phyloP scores from a whole-genome alignment of 2,888 invertebrate species.

The Parnassius orleans region DNA sequence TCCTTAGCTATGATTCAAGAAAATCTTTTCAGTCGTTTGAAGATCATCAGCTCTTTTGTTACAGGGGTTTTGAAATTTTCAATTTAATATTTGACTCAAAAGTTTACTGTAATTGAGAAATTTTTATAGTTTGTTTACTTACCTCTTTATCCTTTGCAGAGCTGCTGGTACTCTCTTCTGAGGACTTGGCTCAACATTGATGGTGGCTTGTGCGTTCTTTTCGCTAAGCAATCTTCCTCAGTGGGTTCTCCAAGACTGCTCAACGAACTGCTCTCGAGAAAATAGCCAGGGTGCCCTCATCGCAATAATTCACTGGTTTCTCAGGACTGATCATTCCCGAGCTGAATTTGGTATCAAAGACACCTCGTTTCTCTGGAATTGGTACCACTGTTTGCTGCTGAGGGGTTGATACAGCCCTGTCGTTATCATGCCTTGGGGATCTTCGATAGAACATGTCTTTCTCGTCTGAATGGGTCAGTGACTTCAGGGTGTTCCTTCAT shows the following conservation, averaged over 20 bases:
- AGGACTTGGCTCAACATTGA: conserved; percentile 58
- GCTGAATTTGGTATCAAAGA: conserved; percentile 79
- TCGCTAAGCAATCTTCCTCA: conserved; percentile 67
- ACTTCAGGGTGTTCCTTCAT: conserved; percentile 68
- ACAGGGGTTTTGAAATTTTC: no score
- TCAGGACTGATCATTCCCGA: conserved; percentile 89
- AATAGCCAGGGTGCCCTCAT: conserved; percentile 92
- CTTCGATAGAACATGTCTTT: conserved; percentile 74
- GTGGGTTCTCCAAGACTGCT: conserved; percentile 81
- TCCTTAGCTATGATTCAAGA: no score
- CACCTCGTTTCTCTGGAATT: conserved; percentile 49
- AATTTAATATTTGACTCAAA: no score
- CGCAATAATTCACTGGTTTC: conserved; percentile 91
- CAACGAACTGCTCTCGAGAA: conserved; percentile 84
- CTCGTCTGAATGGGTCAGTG: conserved; percentile 76
- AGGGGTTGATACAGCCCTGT: conserved; percentile 59
- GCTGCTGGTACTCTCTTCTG: conserved; percentile 52
- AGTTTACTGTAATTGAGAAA: no score
- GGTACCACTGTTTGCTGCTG: conserved; percentile 49
- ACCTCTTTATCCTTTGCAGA: conserved; percentile 73
- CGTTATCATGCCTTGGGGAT: conserved; percentile 72
- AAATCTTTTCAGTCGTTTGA: no score
- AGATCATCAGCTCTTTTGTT: no score
- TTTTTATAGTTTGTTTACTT: conserved; percentile 18
- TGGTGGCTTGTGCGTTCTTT: conserved; percentile 72